Percentiles rank a stretch among this genome's conserved stretches.
Evolutionary conservation across 2,888 invertebrate genomes (phyloP).

Genomic region (Drosophila nr. medialis): DNA sequence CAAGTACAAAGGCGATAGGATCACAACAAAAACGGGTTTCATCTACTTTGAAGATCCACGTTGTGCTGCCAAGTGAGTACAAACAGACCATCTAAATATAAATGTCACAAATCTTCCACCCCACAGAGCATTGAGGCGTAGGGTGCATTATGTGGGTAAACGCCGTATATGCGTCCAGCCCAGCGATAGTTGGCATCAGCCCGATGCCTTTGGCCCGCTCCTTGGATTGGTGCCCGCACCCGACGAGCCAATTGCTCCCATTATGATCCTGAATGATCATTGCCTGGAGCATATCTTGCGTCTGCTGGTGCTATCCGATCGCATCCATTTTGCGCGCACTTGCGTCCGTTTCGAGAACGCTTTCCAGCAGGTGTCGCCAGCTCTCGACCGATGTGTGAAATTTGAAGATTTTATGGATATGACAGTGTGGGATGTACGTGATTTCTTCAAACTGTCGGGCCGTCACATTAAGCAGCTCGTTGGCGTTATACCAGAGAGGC

Average conservation of each 20-base stretch:
- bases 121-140: slow-evolving; percentile 27
- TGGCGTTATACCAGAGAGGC: slow-evolving; percentile 30
- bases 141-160: slow-evolving; percentile 28
- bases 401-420: slow-evolving; percentile 25
- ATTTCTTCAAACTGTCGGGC: slow-evolving; percentile 63
- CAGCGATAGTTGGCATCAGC: slow-evolving; percentile 68
- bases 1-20: background rate
- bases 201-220: slow-evolving; percentile 26
- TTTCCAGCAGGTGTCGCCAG: slow-evolving; percentile 41
- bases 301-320: slow-evolving; percentile 45
- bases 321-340: slow-evolving; percentile 61
- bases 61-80: slow-evolving; percentile 52
- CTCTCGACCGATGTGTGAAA: slow-evolving; percentile 33
- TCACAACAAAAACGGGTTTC: slow-evolving; percentile 19
- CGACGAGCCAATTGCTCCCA: slow-evolving; percentile 4
- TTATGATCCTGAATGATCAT: slow-evolving; percentile 61
- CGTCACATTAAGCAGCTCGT: slow-evolving; percentile 14
- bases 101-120: background rate
- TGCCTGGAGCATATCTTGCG: slow-evolving; percentile 58
- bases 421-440: slow-evolving; percentile 65
- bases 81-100: background rate
- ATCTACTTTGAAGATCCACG: slow-evolving; percentile 33
- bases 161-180: slow-evolving; percentile 43
- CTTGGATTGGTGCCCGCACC: background rate
- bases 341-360: slow-evolving; percentile 60